A percentile compares a stretch with the other conserved stretches of the same genome.
Evolutionary conservation across 2,888 invertebrate genomes (phyloP).

Genomic region (Kuschelorhynchus macadamiae): DNA sequence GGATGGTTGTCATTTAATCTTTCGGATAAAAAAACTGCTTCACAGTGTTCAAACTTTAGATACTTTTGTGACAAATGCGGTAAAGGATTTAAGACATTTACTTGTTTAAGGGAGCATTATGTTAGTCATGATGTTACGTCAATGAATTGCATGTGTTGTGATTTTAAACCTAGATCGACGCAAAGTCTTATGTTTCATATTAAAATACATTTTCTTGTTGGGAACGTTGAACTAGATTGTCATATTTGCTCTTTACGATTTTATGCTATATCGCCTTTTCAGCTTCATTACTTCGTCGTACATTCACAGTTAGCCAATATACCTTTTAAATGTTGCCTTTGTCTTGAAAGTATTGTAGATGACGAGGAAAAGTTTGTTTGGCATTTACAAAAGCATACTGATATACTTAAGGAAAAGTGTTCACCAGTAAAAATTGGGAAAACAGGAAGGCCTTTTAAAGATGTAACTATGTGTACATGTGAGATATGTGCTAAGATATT

Average conservation of each 20-base stretch:
- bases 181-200: slow-evolving; percentile 19
- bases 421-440: neutral
- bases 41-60: neutral
- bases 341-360: slow-evolving; percentile 5
- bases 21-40: neutral
- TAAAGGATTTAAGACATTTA: neutral
- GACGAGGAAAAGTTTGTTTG: slow-evolving; percentile 15
- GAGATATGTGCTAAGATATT: slow-evolving; percentile 16
- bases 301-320: slow-evolving; percentile 1
- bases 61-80: slow-evolving; percentile 24
- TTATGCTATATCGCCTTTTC: slow-evolving; percentile 1
- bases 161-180: neutral
- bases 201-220: slow-evolving; percentile 11
- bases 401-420: neutral
- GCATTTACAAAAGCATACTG: slow-evolving; percentile 22
- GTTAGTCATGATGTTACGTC: slow-evolving; percentile 1
- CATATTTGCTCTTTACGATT: slow-evolving; percentile 9
- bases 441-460: neutral
- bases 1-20: neutral
- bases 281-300: neutral
- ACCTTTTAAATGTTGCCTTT: slow-evolving; percentile 9
- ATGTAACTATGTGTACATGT: slow-evolving; percentile 12
- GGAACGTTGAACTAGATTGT: slow-evolving; percentile 16
- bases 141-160: slow-evolving; percentile 10
- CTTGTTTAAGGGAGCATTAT: slow-evolving; percentile 3